These are phyloP conservation scores for Syndactyla subalaris DNA, from an alignment of 2,797 vertebrate species.

Conservation along the genomic window DNA sequence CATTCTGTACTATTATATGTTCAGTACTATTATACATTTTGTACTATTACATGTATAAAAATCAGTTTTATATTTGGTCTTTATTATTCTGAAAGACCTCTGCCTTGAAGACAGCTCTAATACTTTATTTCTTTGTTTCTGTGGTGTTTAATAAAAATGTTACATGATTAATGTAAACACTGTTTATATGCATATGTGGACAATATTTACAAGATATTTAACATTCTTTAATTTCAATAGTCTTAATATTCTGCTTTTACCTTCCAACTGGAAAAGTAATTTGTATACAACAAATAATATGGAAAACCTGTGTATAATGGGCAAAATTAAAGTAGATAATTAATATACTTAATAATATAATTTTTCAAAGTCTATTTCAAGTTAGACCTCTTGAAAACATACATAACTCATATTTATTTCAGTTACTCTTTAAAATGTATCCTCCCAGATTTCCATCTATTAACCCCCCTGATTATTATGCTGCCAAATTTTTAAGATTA, in stretches of 20 bases:
- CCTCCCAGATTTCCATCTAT: background rate
- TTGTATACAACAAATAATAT: background rate
- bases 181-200: background rate
- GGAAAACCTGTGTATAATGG: background rate
- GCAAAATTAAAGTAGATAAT: background rate
- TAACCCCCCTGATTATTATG: background rate
- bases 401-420: background rate
- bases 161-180: background rate
- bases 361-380: background rate
- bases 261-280: background rate
- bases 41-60: background rate
- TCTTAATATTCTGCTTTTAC: background rate
- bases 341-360: background rate
- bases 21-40: background rate
- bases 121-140: background rate
- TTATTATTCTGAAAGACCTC: background rate
- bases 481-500: background rate
- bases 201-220: background rate
- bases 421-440: background rate
- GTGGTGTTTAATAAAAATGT: background rate
- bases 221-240: background rate
- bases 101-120: background rate
- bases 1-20: background rate
- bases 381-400: background rate
- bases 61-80: background rate